Conservation (phyloP, 2,888 invertebrate genomes). For the Gibbula magus region DNA sequence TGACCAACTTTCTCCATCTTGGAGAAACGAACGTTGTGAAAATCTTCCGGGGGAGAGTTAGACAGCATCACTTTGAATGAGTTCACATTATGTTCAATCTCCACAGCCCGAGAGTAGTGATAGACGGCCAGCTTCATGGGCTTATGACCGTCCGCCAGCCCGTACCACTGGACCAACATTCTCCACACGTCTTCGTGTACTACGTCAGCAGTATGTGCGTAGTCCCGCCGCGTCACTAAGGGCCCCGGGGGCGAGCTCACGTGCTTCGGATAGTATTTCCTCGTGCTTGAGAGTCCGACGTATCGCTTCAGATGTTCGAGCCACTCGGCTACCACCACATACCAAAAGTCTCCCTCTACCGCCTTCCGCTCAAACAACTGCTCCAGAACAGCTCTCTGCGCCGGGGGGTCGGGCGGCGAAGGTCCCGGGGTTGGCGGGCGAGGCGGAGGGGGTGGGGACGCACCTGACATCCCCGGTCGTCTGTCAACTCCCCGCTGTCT, state of each 20-base stretch:
- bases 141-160: conserved; percentile 67
- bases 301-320: conserved; percentile 67
- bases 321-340: conserved; percentile 69
- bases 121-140: conserved; percentile 69
- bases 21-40: conserved; percentile 68
- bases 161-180: conserved; percentile 66
- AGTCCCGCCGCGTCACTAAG: conserved; percentile 63
- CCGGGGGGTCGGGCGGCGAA: conserved; percentile 55
- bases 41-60: conserved; percentile 62
- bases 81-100: conserved; percentile 70
- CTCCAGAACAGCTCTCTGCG: conserved; percentile 65
- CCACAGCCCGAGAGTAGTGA: conserved; percentile 62
- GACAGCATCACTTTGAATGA: conserved; percentile 67
- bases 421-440: conserved; percentile 14
- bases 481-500: conserved; percentile 2
- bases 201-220: conserved; percentile 68
- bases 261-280: conserved; percentile 67
- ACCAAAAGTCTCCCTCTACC: conserved; percentile 70
- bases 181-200: conserved; percentile 70
- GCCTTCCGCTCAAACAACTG: conserved; percentile 61
- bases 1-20: conserved; percentile 71
- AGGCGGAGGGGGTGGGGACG: conserved; percentile 25
- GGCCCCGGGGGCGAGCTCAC: conserved; percentile 63
- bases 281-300: conserved; percentile 58
- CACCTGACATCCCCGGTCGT: conserved; percentile 29